Evolutionary conservation across 2,888 invertebrate genomes (phyloP), one percentile per base, ranked within the genome.

Genomic region (Bugulina stolonifera): DNA sequence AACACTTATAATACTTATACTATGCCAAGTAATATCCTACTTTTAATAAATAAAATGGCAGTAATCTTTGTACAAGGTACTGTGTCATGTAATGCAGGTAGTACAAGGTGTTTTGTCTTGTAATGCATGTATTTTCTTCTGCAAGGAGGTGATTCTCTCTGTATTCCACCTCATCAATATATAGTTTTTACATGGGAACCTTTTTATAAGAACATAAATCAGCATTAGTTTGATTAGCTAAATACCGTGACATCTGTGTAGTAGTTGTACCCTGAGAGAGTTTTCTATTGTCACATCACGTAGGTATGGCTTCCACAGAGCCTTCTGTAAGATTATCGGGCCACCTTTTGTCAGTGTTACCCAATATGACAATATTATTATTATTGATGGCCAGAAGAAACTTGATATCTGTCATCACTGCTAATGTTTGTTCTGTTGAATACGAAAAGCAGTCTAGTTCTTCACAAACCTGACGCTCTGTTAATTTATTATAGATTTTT

Each of bases 401-500:
- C 43, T 10, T 43, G 43, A 43, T 43, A 43, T 43, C 18, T 43
- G 43, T 43, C 43, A 43, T 18, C 5, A 18, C 18, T 43, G 43
- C 18, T 43, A n/a, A 10, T 43, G 43, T 43, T 43, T 43, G 43
- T 43, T 5, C 5, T 43, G 43, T 43, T 10, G 18, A 43, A 43
- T 18, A 10, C 5, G 18, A 43, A 10, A 10, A 43, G 18, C 43
- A 43, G 43, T n/a, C n/a, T n/a, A n/a, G n/a, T n/a, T n/a, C n/a
- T n/a, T n/a, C n/a, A n/a, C n/a, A n/a, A n/a, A n/a, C n/a, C n/a
- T n/a, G n/a, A n/a, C n/a, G n/a, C n/a, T n/a, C n/a, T n/a, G n/a
- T n/a, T n/a, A n/a, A n/a, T 72, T 75, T 58, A 27, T 77, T 74
- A 91, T 93, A 34, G 79, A 75, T 79, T 79, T 71, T 74, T 74